Base-by-base conservation (phyloP, 53 echinoderm and acorn worm species). In the Paracentrotus lividus region DNA sequence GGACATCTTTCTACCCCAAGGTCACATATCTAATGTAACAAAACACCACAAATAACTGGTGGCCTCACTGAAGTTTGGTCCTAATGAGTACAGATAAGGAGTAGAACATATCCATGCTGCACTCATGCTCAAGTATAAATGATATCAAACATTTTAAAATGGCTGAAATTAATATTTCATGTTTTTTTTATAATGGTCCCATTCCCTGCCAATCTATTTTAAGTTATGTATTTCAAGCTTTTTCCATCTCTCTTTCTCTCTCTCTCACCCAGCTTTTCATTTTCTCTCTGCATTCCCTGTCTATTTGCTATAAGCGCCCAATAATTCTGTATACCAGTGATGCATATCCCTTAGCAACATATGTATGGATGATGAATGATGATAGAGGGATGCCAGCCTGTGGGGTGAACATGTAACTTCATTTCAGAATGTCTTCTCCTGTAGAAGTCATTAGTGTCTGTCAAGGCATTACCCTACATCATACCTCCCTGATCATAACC, bases 331-430 rank as follows among this genome's bases (percentile, higher is more conserved):
- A 29, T 64, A 34, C 72, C 72, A 69, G 38, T 69, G 5, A 69
- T 57, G 64, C 34, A 38, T 69, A 72, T 38, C 72, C 64, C 72
- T 38, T 72, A 40, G 72, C 72, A 72, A 72, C 72, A 72, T 40
- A 72, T 72, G 72, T 36, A 72, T 72, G 72, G 18, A 38, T 72
- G 72, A 72, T 72, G 72, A 72, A 72, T 72, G 72, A 72, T 72
- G 40, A 1, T 36, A 40, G 72, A 5, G 36, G 36, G 72, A 72
- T 72, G 21, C 40, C 72, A 72, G 13, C 40, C 72, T 40, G 26
- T 64, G 8, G 38, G 69, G 38, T 16, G 16, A 31, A 69, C 40
- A 69, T 69, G 36, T 38, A 69, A 38, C 36, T 69, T 69, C 16
- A 69, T 40, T 18, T 36, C 72, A 72, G 40, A 72, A 72, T 72